Percentiles rank a stretch among this genome's conserved stretches.
These are phyloP conservation scores for Stegodyphus dumicola DNA, from an alignment of 1,140 invertebrate species.

Conservation along the genomic window DNA sequence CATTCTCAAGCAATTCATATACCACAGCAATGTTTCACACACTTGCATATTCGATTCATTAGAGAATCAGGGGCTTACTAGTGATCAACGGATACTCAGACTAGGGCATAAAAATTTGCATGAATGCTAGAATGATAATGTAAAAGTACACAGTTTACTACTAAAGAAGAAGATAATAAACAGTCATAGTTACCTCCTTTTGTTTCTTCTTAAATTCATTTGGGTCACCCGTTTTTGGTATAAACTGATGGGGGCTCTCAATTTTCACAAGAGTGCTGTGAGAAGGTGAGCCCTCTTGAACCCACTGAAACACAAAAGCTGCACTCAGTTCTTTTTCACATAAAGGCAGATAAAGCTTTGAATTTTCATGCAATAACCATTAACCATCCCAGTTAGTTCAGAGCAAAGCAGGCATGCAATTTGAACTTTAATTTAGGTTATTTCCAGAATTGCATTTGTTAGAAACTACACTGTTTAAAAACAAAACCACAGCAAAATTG, in stretches of 20 bases:
- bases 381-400: conserved; percentile 25
- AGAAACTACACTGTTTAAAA: too few relatives aligned
- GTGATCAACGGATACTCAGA: too few relatives aligned
- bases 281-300: conserved; percentile 90
- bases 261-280: conserved; percentile 93
- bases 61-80: too few relatives aligned
- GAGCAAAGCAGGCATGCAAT: conserved; percentile 39
- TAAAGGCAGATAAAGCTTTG: neutral
- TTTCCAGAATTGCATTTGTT: too few relatives aligned
- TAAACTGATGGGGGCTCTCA: conserved; percentile 93
- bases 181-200: conserved; percentile 82
- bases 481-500: too few relatives aligned
- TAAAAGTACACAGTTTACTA: neutral
- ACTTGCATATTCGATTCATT: too few relatives aligned
- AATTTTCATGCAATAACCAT: conserved; percentile 6
- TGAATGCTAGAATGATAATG: neutral
- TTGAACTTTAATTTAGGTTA: too few relatives aligned
- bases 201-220: conserved; percentile 98
- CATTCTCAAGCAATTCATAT: too few relatives aligned
- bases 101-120: too few relatives aligned
- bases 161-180: neutral
- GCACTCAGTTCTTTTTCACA: neutral
- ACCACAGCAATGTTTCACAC: too few relatives aligned
- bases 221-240: conserved; percentile 94
- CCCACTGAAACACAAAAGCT: conserved; percentile 80